Evolutionary conservation across 2,797 vertebrate genomes (phyloP).

Genomic region (Amniataba percoides): DNA sequence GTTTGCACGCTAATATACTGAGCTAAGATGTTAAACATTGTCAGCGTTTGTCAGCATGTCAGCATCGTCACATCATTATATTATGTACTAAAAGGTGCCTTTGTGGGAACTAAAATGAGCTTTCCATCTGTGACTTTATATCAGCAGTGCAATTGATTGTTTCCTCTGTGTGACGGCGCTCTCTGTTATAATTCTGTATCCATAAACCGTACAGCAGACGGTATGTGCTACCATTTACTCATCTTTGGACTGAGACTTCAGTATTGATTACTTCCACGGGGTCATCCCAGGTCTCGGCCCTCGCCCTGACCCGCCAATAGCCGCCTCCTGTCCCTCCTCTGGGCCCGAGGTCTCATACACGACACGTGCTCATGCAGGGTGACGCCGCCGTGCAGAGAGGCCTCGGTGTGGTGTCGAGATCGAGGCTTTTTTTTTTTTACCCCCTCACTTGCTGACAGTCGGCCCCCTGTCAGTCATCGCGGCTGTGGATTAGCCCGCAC

Average conservation of each 20-base stretch:
- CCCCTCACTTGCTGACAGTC: constrained; percentile 60
- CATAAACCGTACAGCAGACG: background rate
- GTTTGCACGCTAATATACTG: no score
- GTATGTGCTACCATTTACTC: background rate
- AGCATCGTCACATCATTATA: no score
- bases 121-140: no score
- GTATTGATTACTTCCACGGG: background rate
- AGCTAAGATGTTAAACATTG: no score
- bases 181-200: background rate
- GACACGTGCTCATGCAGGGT: constrained; percentile 9
- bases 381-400: constrained; percentile 23
- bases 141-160: background rate
- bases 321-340: background rate
- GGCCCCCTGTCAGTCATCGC: constrained; percentile 71
- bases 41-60: no score
- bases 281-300: background rate
- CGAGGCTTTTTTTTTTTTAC: constrained; percentile 45
- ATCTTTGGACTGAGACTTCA: background rate
- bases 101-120: no score
- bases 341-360: constrained; percentile 2
- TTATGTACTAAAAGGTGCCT: no score
- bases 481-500: constrained; percentile 55
- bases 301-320: background rate
- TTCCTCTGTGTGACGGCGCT: background rate
- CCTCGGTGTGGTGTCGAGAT: constrained; percentile 33